A percentile compares a stretch with the other conserved stretches of the same genome.
Conservation (phyloP, 2,113 vertebrate species). For the Ceuthmochares aereus region DNA sequence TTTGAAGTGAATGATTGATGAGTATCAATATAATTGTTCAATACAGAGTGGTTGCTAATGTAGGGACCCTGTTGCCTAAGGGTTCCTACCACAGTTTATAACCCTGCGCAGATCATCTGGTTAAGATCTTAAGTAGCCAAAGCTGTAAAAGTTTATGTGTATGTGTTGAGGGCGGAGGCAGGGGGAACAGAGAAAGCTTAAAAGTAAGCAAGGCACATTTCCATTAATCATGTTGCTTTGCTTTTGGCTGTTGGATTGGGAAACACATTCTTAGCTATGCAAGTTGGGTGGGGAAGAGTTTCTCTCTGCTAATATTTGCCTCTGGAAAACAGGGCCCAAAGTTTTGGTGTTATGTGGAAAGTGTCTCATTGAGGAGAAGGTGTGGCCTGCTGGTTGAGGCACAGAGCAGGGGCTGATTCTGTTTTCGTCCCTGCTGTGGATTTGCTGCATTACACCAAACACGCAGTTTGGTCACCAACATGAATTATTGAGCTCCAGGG, state of each 20-base stretch:
- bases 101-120: slow-evolving; percentile 30
- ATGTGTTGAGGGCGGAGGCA: background rate
- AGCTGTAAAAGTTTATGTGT: slow-evolving; percentile 43
- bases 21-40: slow-evolving; percentile 68
- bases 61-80: slow-evolving; percentile 53
- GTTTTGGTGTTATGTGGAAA: background rate
- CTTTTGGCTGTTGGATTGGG: background rate
- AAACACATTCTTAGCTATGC: background rate
- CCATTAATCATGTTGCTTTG: slow-evolving; percentile 46
- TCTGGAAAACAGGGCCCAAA: background rate
- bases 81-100: slow-evolving; percentile 65
- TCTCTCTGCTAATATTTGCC: background rate
- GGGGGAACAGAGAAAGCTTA: background rate
- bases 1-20: slow-evolving; percentile 81
- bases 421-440: background rate
- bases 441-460: background rate
- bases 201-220: slow-evolving; percentile 3
- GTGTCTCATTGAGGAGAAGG: background rate
- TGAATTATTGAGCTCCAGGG: background rate
- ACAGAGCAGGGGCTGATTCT: background rate
- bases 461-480: background rate
- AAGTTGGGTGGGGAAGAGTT: background rate
- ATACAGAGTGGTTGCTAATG: slow-evolving; percentile 70
- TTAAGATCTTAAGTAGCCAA: slow-evolving; percentile 61
- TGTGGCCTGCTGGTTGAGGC: background rate